These are phyloP conservation scores for Carassius auratus DNA, from an alignment of 2,113 vertebrate species.

Conservation along the genomic window DNA sequence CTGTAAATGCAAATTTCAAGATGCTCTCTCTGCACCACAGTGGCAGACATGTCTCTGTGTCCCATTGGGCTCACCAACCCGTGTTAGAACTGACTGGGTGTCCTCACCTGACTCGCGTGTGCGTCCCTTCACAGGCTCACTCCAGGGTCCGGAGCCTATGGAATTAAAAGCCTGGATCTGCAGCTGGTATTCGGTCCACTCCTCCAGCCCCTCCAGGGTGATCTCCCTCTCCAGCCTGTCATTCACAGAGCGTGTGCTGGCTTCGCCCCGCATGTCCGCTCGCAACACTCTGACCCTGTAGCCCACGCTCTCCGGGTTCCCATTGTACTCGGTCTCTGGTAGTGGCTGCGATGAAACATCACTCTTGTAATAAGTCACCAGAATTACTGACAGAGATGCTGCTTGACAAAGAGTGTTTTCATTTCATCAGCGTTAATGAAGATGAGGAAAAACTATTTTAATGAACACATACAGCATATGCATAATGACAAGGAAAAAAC, in stretches of 20 bases:
- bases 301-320: constrained; percentile 88
- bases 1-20: constrained; percentile 42
- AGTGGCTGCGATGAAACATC: constrained; percentile 78
- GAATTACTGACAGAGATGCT: neutral
- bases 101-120: constrained; percentile 87
- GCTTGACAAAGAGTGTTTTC: neutral
- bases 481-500: neutral
- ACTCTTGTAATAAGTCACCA: neutral
- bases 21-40: constrained; percentile 27
- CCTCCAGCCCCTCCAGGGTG: constrained; percentile 84
- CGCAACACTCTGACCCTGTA: constrained; percentile 83
- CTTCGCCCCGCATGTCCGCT: constrained; percentile 66
- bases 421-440: neutral
- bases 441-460: neutral
- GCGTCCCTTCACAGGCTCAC: constrained; percentile 75
- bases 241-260: constrained; percentile 66
- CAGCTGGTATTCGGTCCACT: constrained; percentile 89
- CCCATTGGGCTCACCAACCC: neutral
- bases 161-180: constrained; percentile 93
- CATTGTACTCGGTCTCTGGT: constrained; percentile 84
- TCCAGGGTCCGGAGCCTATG: constrained; percentile 91
- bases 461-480: neutral
- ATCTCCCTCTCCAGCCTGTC: constrained; percentile 80
- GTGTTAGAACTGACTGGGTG: neutral
- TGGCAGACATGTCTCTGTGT: neutral